phyloP scores from a whole-genome alignment of 2,888 invertebrate genomes.

The Gymnoscelis rufifasciata region DNA sequence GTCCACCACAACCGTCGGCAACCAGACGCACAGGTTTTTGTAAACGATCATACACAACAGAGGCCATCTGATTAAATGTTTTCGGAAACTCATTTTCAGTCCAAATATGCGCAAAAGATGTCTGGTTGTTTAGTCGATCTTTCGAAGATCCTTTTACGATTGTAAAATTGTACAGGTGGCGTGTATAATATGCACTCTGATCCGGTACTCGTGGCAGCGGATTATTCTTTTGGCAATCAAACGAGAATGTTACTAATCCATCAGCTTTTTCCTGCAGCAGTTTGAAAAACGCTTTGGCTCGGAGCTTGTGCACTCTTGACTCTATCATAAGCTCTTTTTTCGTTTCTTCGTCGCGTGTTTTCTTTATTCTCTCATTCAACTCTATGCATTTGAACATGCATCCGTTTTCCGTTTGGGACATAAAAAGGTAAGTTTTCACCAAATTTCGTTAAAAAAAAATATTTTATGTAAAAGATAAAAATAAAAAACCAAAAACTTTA shows the following conservation, averaged over 20 bases:
- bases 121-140: slow-evolving; percentile 27
- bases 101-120: slow-evolving; percentile 30
- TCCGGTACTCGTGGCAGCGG: slow-evolving; percentile 23
- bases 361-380: no score
- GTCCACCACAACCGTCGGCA: slow-evolving; percentile 24
- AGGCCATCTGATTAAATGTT: slow-evolving; percentile 30
- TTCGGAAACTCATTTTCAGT: slow-evolving; percentile 30
- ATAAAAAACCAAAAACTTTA: no score
- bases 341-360: no score
- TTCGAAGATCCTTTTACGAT: slow-evolving; percentile 27
- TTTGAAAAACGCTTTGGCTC: slow-evolving; percentile 26
- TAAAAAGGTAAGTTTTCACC: no score
- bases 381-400: no score
- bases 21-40: slow-evolving; percentile 26
- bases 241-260: slow-evolving; percentile 28
- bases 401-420: no score
- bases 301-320: slow-evolving; percentile 20
- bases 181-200: slow-evolving; percentile 3
- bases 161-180: slow-evolving; percentile 24
- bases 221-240: slow-evolving; percentile 31
- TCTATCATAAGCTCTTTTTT: no score
- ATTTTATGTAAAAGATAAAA: no score
- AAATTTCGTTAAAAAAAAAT: no score
- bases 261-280: slow-evolving; percentile 19
- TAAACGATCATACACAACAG: slow-evolving; percentile 32